These are phyloP conservation scores for Papilio demoleus DNA, from an alignment of 2,888 invertebrate genomes.

Conservation along the genomic window DNA sequence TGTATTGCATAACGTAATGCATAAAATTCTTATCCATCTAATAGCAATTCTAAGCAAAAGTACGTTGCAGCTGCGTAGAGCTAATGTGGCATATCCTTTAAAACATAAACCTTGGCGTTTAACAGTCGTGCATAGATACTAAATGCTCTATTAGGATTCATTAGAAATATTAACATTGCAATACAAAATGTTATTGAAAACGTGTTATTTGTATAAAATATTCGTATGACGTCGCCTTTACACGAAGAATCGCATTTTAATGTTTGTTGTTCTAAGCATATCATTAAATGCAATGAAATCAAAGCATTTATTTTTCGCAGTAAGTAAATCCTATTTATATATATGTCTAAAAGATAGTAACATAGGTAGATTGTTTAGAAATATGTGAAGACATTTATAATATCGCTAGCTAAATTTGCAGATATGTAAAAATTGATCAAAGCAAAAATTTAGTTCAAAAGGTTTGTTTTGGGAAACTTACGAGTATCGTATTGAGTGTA, in stretches of 20 bases:
- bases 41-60: background rate
- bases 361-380: too few species aligned
- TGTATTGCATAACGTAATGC: background rate
- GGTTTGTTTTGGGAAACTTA: slow-evolving; percentile 21
- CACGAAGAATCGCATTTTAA: background rate
- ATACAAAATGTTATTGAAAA: background rate
- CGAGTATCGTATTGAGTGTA: slow-evolving; percentile 29
- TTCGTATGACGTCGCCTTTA: background rate
- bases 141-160: slow-evolving; percentile 11
- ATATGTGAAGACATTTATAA: background rate
- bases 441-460: slow-evolving; percentile 6
- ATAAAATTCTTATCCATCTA: background rate
- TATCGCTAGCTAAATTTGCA: background rate
- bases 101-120: background rate
- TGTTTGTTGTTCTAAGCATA: too few species aligned
- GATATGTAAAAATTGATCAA: background rate
- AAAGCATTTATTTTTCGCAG: background rate
- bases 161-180: slow-evolving; percentile 6
- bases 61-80: background rate
- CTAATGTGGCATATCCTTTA: background rate
- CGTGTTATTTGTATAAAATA: background rate
- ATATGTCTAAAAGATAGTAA: background rate
- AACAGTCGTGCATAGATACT: background rate
- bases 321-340: background rate
- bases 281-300: background rate